Evolutionary conservation across 2,888 invertebrate species (phyloP).

Genomic region (Tricholauxania praeusta): DNA sequence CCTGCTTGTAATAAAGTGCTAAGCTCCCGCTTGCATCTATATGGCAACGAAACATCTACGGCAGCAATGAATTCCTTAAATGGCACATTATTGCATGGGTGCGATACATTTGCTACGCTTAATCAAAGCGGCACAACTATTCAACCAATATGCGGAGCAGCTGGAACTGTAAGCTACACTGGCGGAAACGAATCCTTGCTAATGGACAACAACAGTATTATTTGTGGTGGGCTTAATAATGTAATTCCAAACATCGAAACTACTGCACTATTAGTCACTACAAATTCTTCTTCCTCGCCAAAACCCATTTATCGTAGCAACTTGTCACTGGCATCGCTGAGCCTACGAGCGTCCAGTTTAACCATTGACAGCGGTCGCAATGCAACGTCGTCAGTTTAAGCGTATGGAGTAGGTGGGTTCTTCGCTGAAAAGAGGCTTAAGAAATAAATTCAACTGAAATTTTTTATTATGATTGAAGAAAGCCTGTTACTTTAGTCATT

Average conservation of each 20-base stretch:
- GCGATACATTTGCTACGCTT: constrained; percentile 18
- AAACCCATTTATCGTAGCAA: constrained; percentile 64
- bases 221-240: constrained; percentile 50
- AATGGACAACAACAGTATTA: constrained; percentile 44
- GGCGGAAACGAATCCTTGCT: constrained; percentile 32
- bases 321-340: constrained; percentile 66
- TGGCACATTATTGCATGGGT: constrained; percentile 32
- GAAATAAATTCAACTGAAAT: not conserved
- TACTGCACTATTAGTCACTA: constrained; percentile 52
- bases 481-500: too few relatives aligned
- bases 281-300: constrained; percentile 51
- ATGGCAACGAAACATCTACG: constrained; percentile 49
- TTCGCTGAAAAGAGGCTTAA: not conserved
- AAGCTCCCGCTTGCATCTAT: constrained; percentile 75
- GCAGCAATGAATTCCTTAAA: constrained; percentile 41
- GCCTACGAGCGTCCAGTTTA: constrained; percentile 65
- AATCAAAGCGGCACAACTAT: constrained; percentile 22
- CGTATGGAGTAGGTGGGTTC: not conserved
- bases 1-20: constrained; percentile 79
- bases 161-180: constrained; percentile 33
- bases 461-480: too few relatives aligned
- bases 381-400: constrained; percentile 71
- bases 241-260: constrained; percentile 54
- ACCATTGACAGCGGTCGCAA: constrained; percentile 69
- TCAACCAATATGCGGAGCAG: constrained; percentile 37